phyloP scores from a whole-genome alignment of 1,140 invertebrate genomes.

The Drosophila virilis region DNA sequence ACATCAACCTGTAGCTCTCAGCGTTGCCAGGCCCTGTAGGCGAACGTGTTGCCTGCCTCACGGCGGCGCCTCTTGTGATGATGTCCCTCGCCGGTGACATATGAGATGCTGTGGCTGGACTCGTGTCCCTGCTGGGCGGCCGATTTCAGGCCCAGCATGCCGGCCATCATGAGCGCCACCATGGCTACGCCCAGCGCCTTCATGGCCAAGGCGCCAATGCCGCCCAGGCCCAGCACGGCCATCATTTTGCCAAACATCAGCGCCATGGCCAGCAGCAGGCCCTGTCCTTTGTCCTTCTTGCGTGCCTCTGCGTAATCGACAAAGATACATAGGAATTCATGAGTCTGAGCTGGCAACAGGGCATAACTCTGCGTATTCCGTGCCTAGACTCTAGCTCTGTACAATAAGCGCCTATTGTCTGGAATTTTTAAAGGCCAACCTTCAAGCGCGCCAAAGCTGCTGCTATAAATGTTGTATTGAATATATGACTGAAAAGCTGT shows the following conservation, averaged over 20 bases:
- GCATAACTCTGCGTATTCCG: conserved; percentile 7
- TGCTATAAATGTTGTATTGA: background rate
- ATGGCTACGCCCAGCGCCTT: conserved; percentile 88
- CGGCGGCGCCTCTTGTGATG: conserved; percentile 85
- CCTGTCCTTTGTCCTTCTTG: conserved; percentile 86
- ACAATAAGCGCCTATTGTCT: background rate
- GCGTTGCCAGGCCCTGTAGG: conserved; percentile 87
- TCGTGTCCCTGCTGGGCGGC: conserved; percentile 87
- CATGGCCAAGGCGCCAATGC: conserved; percentile 89
- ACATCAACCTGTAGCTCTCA: conserved; percentile 19
- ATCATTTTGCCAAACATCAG: conserved; percentile 91
- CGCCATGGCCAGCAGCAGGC: conserved; percentile 87
- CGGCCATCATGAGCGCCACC: conserved; percentile 89
- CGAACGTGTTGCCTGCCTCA: conserved; percentile 81
- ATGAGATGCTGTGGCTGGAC: conserved; percentile 89
- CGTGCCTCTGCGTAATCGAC: conserved; percentile 84
- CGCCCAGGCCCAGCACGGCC: conserved; percentile 89
- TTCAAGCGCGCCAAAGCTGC: background rate
- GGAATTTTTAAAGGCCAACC: background rate
- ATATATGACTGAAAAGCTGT: background rate
- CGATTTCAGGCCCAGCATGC: conserved; percentile 90
- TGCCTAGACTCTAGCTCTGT: background rate
- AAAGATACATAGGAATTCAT: conserved; percentile 29
- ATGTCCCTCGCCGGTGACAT: conserved; percentile 87
- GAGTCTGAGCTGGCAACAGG: background rate